Evolutionary conservation across 2,113 vertebrate species (phyloP), one percentile per base, ranked within the genome.

Genomic region (Corythornis madagascariensis): DNA sequence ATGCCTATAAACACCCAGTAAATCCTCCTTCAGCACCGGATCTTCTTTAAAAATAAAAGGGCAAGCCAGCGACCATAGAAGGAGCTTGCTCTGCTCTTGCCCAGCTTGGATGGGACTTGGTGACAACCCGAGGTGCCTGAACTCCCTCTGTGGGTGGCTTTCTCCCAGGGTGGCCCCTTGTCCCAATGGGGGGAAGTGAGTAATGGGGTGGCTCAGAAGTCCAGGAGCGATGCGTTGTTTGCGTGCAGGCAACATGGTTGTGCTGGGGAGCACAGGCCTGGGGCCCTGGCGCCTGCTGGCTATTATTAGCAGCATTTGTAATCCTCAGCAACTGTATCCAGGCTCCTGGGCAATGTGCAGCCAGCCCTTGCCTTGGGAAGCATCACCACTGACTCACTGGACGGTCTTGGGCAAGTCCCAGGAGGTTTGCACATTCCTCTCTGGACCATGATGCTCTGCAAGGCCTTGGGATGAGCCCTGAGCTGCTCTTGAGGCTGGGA

Each of bases 251-350:
- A 89, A 55, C 2, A 1, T 6, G 38, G 28, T 78, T 2, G 10
- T 2, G 45, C 33, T 20, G n/a, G 63, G 83, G 61, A 69, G 16
- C 15, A 0, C 47, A 24, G 81, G 43, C 47, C 88, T 18, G 63
- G 50, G 91, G 81, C 91, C 90, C 81, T 11, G 85, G 83, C 20
- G 25, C 66, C 89, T 86, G 45, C 86, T 57, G 84, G 66, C 85
- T 95, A 92, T 94, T 93, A 35, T 94, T 94, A 95, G 93, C 87
- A 66, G 74, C 22, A 10, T 92, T 91, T 84, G 82, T 94, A 89
- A 96, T 91, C 87, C 82, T 84, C 65, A 11, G 73, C 16, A 70
- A 74, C 80, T 26, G 89, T 64, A 28, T 79, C 91, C 82, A 79
- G 91, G 90, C 88, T 85, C 78, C 73, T 0, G 48, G 90, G 82